Evolutionary conservation across 1,140 invertebrate genomes (phyloP), one percentile per base, ranked within the genome.

Genomic region (Saccostrea glomerata): DNA sequence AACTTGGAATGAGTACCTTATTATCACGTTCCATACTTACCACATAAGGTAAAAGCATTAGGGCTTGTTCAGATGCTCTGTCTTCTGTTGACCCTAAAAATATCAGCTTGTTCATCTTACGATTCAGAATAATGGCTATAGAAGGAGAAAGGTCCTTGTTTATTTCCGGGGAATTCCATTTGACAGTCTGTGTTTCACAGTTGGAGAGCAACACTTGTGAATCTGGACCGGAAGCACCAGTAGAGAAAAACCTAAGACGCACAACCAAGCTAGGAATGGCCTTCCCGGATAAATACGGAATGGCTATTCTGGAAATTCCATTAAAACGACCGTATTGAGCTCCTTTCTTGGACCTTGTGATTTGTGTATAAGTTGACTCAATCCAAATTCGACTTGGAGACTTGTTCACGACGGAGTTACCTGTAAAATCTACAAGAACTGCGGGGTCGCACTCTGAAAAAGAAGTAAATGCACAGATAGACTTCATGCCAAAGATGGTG

Each of bases 81-180:
- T 77, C 25, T 36, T 77, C 70, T 13, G 70, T 77, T 36, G 70
- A 77, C 13, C 23, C 70, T 17, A 77, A 77, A 36, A 77, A 77
- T 25, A 77, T 36, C 13, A 77, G 70, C 2, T 36, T 77, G 25
- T 77, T 77, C 25, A 77, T 25, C 25, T 77, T 77, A 23, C 70
- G 70, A 36, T 77, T 77, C 23, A 77, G 30, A 77, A 77, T 77
- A 77, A 77, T 77, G 9, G 70, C 70, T 2, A 77, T 30, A 11
- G 70, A 77, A 30, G 70, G 70, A 36, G 70, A 77, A 9, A 77
- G 25, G 70, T 77, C 70, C 25, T 77, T 77, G 70, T 77, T 77
- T 13, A 77, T 77, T 77, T 77, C 70, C 25, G 70, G 70, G 25
- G 70, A 77, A 36, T 77, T 77, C 70, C 70, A 77, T 12, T 25